These are phyloP conservation scores for Enteromius radiatus DNA, from an alignment of 2,797 vertebrate genomes.

Conservation along the genomic window DNA sequence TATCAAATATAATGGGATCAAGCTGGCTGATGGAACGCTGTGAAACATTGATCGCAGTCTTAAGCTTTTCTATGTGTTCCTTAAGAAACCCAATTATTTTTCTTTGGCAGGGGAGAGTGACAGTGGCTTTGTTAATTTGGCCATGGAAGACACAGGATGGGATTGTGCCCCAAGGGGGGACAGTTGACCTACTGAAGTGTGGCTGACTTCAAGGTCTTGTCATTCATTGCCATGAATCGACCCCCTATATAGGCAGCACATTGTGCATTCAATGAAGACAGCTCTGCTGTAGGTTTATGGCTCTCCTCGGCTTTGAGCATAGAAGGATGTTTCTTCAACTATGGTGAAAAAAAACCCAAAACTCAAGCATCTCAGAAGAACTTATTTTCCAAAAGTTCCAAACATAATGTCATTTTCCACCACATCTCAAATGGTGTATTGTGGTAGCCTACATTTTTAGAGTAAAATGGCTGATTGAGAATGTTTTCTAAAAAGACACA, in stretches of 20 bases:
- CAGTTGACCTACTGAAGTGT: conserved; percentile 70
- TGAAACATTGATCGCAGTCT: conserved; percentile 80
- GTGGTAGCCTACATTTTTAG: neutral
- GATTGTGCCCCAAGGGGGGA: conserved; percentile 64
- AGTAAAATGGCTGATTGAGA: neutral
- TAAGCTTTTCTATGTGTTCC: conserved; percentile 71
- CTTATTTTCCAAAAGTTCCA: neutral
- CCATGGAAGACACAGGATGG: conserved; percentile 52
- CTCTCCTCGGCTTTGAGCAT: neutral
- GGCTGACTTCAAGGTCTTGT: conserved; percentile 74
- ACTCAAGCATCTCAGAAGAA: neutral
- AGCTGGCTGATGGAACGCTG: conserved; percentile 73
- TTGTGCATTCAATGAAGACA: conserved; percentile 20
- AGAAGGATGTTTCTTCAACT: neutral
- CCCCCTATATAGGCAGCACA: conserved; percentile 74
- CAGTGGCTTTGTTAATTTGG: conserved; percentile 75
- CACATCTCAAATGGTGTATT: neutral
- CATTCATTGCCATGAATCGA: conserved; percentile 76
- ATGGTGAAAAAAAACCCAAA: neutral
- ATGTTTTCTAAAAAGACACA: neutral
- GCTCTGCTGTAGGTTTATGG: neutral
- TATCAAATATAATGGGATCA: conserved; percentile 82
- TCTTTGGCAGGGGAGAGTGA: conserved; percentile 64
- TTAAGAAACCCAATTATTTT: conserved; percentile 76
- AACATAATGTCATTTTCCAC: neutral